A percentile compares a stretch with the other conserved stretches of the same genome.
These are phyloP conservation scores for Neolamprologus devosi DNA, from an alignment of 2,113 vertebrate species.

Conservation along the genomic window DNA sequence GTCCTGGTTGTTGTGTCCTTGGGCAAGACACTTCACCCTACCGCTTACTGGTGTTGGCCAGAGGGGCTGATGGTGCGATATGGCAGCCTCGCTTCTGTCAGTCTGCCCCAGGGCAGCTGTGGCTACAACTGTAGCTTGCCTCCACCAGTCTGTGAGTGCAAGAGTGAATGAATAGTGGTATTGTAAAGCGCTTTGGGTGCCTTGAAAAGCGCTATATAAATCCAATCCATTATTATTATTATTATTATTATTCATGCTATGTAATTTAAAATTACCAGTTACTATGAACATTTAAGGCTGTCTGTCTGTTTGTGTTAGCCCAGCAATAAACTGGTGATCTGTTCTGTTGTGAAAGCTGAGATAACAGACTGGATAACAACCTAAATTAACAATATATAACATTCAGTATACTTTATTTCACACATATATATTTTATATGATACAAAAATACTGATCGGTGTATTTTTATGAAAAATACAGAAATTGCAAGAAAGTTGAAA, in stretches of 20 bases:
- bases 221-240: no score
- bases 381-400: not conserved
- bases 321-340: not conserved
- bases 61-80: no score
- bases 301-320: not conserved
- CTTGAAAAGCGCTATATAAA: no score
- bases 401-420: conserved; percentile 57
- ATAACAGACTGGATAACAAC: not conserved
- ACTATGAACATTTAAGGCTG: not conserved
- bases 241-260: not conserved
- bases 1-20: no score
- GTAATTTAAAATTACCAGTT: not conserved
- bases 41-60: no score
- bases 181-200: no score
- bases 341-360: not conserved
- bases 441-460: conserved; percentile 87
- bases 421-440: conserved; percentile 44
- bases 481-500: conserved; percentile 84
- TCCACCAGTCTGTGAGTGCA: no score
- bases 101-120: no score
- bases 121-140: no score
- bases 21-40: no score
- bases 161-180: no score
- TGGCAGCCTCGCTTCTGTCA: no score
- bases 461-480: conserved; percentile 83